phyloP scores from a whole-genome alignment of 2,888 invertebrate species.

The Lordiphosa andalusiaca region DNA sequence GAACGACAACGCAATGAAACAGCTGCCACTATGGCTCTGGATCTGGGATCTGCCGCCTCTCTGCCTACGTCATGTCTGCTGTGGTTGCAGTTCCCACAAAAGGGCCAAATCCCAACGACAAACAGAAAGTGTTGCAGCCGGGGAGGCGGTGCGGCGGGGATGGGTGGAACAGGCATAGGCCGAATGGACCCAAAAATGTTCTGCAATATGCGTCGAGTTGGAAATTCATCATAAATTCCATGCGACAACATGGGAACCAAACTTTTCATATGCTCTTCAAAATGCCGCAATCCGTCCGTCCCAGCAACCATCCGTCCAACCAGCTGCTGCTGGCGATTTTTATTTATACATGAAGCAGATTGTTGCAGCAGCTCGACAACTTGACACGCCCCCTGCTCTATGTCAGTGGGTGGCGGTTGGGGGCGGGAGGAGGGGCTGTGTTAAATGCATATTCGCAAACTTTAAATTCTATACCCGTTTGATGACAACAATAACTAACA shows the following conservation, averaged over 20 bases:
- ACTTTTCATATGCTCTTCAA: constrained; percentile 67
- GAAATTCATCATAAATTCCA: constrained; percentile 75
- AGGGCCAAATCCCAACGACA: constrained; percentile 20
- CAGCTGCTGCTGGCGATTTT: constrained; percentile 58
- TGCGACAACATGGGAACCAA: constrained; percentile 64
- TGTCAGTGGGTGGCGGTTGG: constrained; percentile 2
- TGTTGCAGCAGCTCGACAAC: constrained; percentile 40
- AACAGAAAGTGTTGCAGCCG: constrained; percentile 5
- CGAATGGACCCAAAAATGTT: constrained; percentile 68
- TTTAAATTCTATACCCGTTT: constrained; percentile 49
- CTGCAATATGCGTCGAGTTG: constrained; percentile 71
- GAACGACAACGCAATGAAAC: constrained; percentile 52
- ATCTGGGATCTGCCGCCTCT: constrained; percentile 16
- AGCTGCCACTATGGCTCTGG: constrained; percentile 54
- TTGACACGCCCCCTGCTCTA: constrained; percentile 6
- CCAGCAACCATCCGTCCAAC: constrained; percentile 10
- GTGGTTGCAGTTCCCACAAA: constrained; percentile 60
- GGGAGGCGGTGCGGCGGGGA: not conserved
- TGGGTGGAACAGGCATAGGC: constrained; percentile 46
- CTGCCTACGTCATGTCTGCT: constrained; percentile 44
- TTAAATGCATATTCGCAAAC: constrained; percentile 49
- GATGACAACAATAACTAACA: constrained; percentile 58
- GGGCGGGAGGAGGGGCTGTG: constrained; percentile 24
- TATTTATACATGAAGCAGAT: constrained; percentile 28
- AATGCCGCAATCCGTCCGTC: constrained; percentile 35